Evolutionary conservation across 2,113 vertebrate genomes (phyloP), one percentile per base, ranked within the genome.

Genomic region (Ivindomyrus marchei): DNA sequence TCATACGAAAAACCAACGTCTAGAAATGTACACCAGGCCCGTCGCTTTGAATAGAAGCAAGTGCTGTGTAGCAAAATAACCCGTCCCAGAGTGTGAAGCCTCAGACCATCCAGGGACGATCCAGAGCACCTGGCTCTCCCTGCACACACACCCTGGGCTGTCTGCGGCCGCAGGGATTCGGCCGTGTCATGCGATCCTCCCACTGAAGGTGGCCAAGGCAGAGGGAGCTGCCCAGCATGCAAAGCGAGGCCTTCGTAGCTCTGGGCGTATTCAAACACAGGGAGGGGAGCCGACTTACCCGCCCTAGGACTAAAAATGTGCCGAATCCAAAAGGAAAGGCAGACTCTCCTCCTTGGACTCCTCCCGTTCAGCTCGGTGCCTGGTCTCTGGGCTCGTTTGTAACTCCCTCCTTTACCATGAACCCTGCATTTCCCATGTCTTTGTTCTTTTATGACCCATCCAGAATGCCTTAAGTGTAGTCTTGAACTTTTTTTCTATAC

Each of bases 161-260:
- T 90, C 58, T 85, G 90, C 84, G 50, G 87, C 87, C 27, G n/a
- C 24, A 11, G 52, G 36, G n/a, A 53, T 58, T 70, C 3, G 36
- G 70, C 74, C 8, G 42, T 84, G 87, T 88, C 62, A 85, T 46
- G 84, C 27, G 74, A 88, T 90, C 90, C 45, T n/a, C 31, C 87
- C 56, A 24, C 87, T 42, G 87, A 62, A 47, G 90, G 66, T 7
- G 15, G 50, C 66, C n/a, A 31, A 83, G 86, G 49, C 66, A 0
- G 27, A 13, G 70, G 42, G 36, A 24, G 49, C 13, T 17, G 24
- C 90, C 70, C 70, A 47, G 39, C 87, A 88, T 88, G 90, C 87
- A 88, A 88, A 90, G 74, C 87, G 45, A 21, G 42, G 87, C 50
- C 52, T 49, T 88, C 74, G 2, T 42, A 58, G 50, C n/a, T 17